Evolutionary conservation across 2,888 invertebrate genomes (phyloP).

Genomic region (Drosophila nr. fundita): DNA sequence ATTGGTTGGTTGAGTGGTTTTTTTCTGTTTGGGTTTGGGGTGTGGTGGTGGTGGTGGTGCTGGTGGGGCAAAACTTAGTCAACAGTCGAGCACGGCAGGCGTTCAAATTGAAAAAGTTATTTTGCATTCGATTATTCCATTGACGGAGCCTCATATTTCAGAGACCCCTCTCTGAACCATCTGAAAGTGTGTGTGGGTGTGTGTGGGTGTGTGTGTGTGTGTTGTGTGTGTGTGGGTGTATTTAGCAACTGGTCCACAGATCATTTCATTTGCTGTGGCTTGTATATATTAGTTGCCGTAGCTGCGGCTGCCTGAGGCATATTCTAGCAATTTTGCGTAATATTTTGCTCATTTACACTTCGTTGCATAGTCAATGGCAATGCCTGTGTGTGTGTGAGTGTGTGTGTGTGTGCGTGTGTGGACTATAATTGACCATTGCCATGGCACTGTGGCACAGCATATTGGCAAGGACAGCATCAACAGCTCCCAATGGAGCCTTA

Average conservation of each 20-base stretch:
- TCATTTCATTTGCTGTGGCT: constrained; percentile 63
- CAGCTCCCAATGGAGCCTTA: constrained; percentile 64
- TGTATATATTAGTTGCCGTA: constrained; percentile 8
- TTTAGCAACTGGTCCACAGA: constrained; percentile 25
- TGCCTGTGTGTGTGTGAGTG: neutral
- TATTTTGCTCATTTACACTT: constrained; percentile 79
- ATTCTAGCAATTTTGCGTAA: constrained; percentile 74
- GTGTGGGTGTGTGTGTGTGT: neutral
- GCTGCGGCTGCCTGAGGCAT: constrained; percentile 47
- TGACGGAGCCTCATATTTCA: constrained; percentile 47
- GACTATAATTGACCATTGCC: constrained; percentile 56
- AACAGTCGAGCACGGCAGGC: constrained; percentile 46
- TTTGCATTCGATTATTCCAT: constrained; percentile 76
- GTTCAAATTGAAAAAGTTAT: constrained; percentile 74
- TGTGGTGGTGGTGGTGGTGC: constrained; percentile 17
- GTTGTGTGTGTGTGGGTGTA: neutral
- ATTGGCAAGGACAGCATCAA: constrained; percentile 38
- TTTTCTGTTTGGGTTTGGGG: neutral
- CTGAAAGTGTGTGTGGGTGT: neutral
- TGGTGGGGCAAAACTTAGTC: constrained; percentile 14
- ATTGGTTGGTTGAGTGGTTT: constrained; percentile 2
- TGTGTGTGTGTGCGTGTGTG: neutral
- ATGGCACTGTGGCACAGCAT: constrained; percentile 39
- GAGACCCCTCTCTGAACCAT: neutral
- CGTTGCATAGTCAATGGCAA: constrained; percentile 63